Conservation (phyloP, 2,797 vertebrate genomes). For the Chaunax sp. region DNA sequence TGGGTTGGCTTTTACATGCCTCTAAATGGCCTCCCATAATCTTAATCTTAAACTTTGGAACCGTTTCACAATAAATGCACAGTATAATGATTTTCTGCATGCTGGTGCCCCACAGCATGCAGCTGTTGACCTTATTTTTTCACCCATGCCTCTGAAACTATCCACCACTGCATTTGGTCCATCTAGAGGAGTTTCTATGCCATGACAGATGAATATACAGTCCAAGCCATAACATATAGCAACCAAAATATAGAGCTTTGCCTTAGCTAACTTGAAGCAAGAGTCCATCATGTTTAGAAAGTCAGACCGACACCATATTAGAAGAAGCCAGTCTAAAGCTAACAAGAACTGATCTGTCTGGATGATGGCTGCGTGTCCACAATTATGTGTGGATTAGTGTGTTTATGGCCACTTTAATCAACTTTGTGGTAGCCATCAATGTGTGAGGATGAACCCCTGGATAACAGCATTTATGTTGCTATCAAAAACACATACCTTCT, state of each 20-base stretch:
- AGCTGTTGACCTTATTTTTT: not conserved
- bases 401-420: not conserved
- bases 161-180: too few species aligned
- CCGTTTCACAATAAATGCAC: not conserved
- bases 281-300: constrained; percentile 17
- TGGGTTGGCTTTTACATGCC: too few species aligned
- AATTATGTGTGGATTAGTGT: not conserved
- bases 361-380: too few species aligned
- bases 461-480: constrained; percentile 5
- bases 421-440: not conserved
- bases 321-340: constrained; percentile 6
- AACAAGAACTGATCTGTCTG: too few species aligned
- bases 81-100: not conserved
- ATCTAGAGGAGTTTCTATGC: not conserved
- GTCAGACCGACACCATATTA: constrained; percentile 26
- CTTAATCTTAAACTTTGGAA: too few species aligned
- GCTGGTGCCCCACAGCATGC: not conserved
- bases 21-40: too few species aligned
- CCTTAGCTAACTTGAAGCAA: not conserved
- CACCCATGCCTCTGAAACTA: not conserved
- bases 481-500: not conserved
- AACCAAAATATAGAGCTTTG: not conserved
- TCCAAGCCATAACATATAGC: not conserved
- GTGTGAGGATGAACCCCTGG: not conserved
- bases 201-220: too few species aligned